These are phyloP conservation scores for Gadus chalcogrammus DNA, from an alignment of 2,113 vertebrate species.

Conservation along the genomic window DNA sequence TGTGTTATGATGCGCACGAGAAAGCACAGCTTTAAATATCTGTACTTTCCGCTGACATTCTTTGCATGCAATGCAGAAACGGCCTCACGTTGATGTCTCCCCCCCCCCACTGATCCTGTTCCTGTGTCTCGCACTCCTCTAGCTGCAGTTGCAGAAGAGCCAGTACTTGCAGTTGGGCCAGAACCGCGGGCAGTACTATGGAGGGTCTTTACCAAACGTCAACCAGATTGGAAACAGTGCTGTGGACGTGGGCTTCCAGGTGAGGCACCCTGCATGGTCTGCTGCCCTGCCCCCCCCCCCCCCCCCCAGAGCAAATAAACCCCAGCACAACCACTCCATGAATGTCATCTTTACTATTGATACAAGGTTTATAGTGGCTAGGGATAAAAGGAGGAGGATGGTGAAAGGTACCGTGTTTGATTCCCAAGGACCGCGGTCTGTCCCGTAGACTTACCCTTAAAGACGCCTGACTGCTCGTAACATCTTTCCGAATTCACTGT, in stretches of 20 bases:
- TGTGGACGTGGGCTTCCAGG: constrained; percentile 88
- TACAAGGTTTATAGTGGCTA: too few relatives aligned
- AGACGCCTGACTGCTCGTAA: too few relatives aligned
- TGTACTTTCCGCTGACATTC: too few relatives aligned
- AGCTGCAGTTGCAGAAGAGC: constrained; percentile 91
- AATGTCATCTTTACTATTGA: too few relatives aligned
- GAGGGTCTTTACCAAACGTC: constrained; percentile 92
- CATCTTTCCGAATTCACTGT: too few relatives aligned
- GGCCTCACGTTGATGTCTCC: not conserved
- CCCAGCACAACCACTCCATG: not conserved
- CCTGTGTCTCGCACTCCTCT: constrained; percentile 16
- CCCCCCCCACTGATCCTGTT: not conserved
- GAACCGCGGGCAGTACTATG: constrained; percentile 89
- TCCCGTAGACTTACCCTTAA: too few relatives aligned
- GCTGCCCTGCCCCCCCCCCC: not conserved
- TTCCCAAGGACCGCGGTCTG: too few relatives aligned
- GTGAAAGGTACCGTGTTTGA: too few relatives aligned
- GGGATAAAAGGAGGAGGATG: too few relatives aligned
- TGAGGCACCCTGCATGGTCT: constrained; percentile 44
- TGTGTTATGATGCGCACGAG: too few relatives aligned
- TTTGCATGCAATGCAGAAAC: not conserved
- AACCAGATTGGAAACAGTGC: constrained; percentile 86
- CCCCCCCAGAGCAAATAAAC: not conserved
- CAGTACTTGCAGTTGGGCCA: constrained; percentile 92
- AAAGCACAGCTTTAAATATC: too few relatives aligned